Conservation (phyloP, 1,140 invertebrate species). For the Paralvinella palmiformis region DNA sequence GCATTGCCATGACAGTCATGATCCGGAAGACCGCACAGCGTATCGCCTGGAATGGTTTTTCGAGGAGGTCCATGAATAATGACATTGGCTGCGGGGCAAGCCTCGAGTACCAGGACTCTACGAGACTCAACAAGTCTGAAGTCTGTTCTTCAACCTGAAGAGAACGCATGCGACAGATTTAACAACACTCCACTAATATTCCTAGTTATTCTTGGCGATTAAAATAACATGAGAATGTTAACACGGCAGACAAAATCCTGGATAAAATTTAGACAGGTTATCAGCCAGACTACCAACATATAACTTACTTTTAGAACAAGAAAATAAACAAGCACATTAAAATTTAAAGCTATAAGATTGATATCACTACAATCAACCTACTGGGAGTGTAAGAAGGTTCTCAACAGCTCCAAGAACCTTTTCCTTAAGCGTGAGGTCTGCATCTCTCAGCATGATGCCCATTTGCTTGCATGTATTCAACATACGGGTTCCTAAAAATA, state of each 20-base stretch:
- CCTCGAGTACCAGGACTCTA: constrained; percentile 58
- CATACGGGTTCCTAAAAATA: no score
- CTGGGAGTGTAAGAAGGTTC: no score
- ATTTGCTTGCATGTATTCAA: no score
- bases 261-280: not conserved
- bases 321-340: not conserved
- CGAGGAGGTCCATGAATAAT: constrained; percentile 54
- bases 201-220: not conserved
- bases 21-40: constrained; percentile 54
- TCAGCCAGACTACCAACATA: not conserved
- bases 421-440: no score
- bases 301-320: not conserved
- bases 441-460: no score
- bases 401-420: no score
- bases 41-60: constrained; percentile 62
- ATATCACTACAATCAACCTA: no score
- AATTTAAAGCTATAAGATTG: not conserved
- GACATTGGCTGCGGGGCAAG: constrained; percentile 55
- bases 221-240: not conserved
- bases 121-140: constrained; percentile 51
- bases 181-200: not conserved
- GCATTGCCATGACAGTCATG: constrained; percentile 52
- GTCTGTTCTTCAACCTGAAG: constrained; percentile 40
- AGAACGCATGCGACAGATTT: not conserved
- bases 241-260: not conserved